phyloP scores from a whole-genome alignment of 2,113 vertebrate genomes.

The Lethenteron reissneri region DNA sequence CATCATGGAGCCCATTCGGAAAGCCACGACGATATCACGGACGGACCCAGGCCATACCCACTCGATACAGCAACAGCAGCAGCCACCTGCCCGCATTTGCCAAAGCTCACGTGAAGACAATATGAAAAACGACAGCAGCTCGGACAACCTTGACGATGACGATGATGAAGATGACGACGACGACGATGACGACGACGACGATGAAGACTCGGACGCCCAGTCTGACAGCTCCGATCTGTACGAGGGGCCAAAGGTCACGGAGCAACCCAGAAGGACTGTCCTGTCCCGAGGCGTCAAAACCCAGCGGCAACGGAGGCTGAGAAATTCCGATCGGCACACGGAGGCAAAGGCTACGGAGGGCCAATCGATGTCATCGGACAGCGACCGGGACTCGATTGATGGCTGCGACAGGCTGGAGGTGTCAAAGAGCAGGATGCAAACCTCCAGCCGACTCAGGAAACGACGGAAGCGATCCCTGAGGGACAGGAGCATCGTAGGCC shows the following conservation, averaged over 20 bases:
- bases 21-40: not conserved
- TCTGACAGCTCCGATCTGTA: conserved; percentile 4
- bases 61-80: not conserved
- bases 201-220: not conserved
- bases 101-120: not conserved
- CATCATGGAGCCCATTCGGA: conserved; percentile 5
- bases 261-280: not conserved
- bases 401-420: no score
- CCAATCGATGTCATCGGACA: not conserved
- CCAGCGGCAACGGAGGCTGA: no score
- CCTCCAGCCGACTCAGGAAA: not conserved
- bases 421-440: not conserved
- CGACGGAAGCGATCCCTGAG: not conserved
- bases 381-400: not conserved
- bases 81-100: not conserved
- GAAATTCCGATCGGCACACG: not conserved
- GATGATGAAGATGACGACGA: conserved; percentile 2
- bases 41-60: no score
- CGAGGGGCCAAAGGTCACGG: not conserved
- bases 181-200: not conserved
- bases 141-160: not conserved
- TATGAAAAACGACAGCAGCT: not conserved
- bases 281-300: not conserved
- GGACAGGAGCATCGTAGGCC: not conserved
- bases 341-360: not conserved